phyloP scores from a whole-genome alignment of 1,140 invertebrate species.

The Cydia fagiglandana region DNA sequence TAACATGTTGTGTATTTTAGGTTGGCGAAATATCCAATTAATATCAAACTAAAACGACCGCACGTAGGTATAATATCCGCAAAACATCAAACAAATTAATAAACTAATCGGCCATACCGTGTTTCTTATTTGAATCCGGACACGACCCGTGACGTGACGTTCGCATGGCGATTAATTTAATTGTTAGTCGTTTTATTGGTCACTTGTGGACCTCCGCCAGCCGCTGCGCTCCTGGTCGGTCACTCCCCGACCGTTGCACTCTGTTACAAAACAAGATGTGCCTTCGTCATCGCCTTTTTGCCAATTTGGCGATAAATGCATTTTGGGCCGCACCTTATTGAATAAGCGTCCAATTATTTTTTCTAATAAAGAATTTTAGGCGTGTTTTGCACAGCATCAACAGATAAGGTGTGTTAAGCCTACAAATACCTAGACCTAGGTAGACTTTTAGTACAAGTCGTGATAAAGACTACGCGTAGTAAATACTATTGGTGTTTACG shows the following conservation, averaged over 20 bases:
- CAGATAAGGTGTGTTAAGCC: not conserved
- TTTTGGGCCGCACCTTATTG: conserved; percentile 10
- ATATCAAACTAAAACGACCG: not conserved
- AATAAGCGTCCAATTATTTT: not conserved
- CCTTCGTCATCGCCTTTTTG: not conserved
- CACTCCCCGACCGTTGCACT: conserved; percentile 19
- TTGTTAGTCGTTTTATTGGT: conserved; percentile 18
- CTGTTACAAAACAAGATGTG: conserved; percentile 6
- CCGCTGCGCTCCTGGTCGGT: conserved; percentile 16
- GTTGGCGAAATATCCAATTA: not conserved
- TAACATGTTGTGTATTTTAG: conserved; percentile 13
- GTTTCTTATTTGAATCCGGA: conserved; percentile 11
- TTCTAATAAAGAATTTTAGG: not conserved
- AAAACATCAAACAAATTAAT: conserved; percentile 12
- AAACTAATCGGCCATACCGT: conserved; percentile 13
- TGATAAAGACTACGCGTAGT: not conserved
- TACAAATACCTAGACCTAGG: not conserved
- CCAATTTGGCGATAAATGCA: conserved; percentile 13
- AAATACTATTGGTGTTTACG: not conserved
- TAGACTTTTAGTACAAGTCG: not conserved
- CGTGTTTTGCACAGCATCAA: not conserved
- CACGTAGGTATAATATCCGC: not conserved
- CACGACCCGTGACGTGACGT: conserved; percentile 16
- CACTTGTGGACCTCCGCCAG: not conserved
- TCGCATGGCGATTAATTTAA: conserved; percentile 41